Base-by-base conservation (phyloP, 2,888 invertebrate genomes). In the Cephus rjabovi region DNA sequence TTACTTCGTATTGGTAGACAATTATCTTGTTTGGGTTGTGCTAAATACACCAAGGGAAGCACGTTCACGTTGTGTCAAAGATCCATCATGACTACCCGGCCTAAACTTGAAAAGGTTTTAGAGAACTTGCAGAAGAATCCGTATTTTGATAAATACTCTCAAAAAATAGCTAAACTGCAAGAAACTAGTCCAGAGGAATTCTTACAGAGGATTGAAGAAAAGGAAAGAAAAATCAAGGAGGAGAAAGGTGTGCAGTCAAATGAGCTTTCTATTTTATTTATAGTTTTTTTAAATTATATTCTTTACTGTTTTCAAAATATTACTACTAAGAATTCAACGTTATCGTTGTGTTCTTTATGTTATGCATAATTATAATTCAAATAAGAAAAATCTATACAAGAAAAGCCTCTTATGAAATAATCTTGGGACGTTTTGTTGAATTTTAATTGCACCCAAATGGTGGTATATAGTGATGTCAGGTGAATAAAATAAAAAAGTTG, bases 91-190 rank as follows among this genome's bases (percentile, higher is more conserved):
- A 92, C 92, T 1, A 91, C 92, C 1, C 86, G 89, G 33, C 81
- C 85, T 23, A 91, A 91, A 35, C 89, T 93, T 30, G 92, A 93
- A 83, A 92, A 94, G 86, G 92, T 91, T 1, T 81, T 94, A 4
- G 93, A 94, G 30, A 91, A 93, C 30, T 84, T 94, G 11, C 91
- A 93, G 73, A 91, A 89, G 6, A 97, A 97, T 92, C 97, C 97
- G 0, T 97, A 95, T 89, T 97, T 93, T 87, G 95, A 95, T 31
- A 97, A 97, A 88, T 97, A 97, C 92, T 95, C 96, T 0, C 92
- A 93, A 1, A 96, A 96, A 90, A 96, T 97, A 82, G 94, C 95
- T 0, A 92, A 94, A 80, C 89, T 96, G 33, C 96, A 97, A 89
- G 92, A 95, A 90, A 95, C 95, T 0, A 95, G 95, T 3, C 96